Base-by-base conservation (phyloP, 2,888 invertebrate genomes). In the Mythimna vitellina region DNA sequence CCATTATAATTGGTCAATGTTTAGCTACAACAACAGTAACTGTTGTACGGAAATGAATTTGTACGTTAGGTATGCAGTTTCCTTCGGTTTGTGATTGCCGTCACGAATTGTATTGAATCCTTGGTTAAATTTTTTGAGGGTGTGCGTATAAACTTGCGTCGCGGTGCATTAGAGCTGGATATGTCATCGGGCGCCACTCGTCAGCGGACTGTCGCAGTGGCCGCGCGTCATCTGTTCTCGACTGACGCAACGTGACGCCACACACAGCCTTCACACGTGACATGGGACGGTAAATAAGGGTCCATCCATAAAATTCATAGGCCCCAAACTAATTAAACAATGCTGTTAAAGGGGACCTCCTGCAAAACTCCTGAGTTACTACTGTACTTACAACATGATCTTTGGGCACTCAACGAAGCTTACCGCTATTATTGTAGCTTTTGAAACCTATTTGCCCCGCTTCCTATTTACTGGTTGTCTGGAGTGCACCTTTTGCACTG, bases 21-120 rank as follows among this genome's bases (percentile, higher is more conserved):
- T 22, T 63, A 56, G 25, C 35, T 58, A 54, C 54, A 63, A 61
- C 35, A 42, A 8, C 35, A 35, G 58, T 42, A 46, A 66, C 54
- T 51, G 63, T 68, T 32, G 46, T 65, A 51, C 67, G 58, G 78
- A 82, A 82, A 77, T 77, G 57, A 14, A 69, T 66, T 54, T 49
- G 57, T 35, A 61, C 46, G 54, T n/a, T 20, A 57, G n/a, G 38
- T 69, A 57, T 69, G 54, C 54, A 65, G 70, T 77, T 70, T 78
- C 57, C 57, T 10, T 29, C 22, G 25, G 61, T 58, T 49, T 66
- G 57, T 35, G 32, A 64, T 61, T 58, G 10, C 35, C 42, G 29
- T 54, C 51, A 54, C 53, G 38, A 64, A 66, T 62, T n/a, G 35
- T 46, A 53, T 77, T 65, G 54, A 77, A 68, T 76, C 14, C 14